Conservation (phyloP, 2,113 vertebrate species). For the Lichenostomus cassidix region DNA sequence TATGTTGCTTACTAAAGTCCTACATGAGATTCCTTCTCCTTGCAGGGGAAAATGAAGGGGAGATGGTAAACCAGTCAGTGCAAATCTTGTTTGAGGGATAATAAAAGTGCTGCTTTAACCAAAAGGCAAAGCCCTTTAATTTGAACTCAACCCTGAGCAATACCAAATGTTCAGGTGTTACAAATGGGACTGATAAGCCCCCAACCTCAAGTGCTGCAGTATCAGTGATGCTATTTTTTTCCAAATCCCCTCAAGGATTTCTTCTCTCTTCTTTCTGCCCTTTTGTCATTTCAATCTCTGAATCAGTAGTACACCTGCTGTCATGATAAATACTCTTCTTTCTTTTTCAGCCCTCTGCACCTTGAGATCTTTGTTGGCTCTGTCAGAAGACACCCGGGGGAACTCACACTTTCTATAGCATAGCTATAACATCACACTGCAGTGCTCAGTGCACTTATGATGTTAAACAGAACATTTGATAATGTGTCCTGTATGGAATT, state of each 20-base stretch:
- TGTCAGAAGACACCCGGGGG: neutral
- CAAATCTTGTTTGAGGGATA: neutral
- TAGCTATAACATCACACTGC: neutral
- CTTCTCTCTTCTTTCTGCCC: neutral
- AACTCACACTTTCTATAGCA: neutral
- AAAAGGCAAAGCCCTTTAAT: neutral
- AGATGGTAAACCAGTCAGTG: neutral
- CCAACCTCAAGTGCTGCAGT: neutral
- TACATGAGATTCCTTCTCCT: neutral
- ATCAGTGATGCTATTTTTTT: neutral
- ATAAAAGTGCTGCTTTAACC: neutral
- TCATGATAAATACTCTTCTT: neutral
- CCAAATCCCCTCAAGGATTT: neutral
- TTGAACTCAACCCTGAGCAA: neutral
- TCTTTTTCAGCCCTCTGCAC: neutral
- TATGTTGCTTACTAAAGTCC: neutral
- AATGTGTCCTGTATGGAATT: slow-evolving; percentile 2
- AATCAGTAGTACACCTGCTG: neutral
- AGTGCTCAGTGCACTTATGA: neutral
- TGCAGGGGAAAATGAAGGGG: neutral
- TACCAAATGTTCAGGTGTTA: neutral
- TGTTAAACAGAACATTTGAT: slow-evolving; percentile 24
- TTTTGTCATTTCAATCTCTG: neutral
- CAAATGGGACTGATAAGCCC: neutral
- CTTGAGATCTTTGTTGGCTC: neutral